Base-by-base conservation (phyloP, 1,140 invertebrate species). In the Dendrolimus kikuchii region DNA sequence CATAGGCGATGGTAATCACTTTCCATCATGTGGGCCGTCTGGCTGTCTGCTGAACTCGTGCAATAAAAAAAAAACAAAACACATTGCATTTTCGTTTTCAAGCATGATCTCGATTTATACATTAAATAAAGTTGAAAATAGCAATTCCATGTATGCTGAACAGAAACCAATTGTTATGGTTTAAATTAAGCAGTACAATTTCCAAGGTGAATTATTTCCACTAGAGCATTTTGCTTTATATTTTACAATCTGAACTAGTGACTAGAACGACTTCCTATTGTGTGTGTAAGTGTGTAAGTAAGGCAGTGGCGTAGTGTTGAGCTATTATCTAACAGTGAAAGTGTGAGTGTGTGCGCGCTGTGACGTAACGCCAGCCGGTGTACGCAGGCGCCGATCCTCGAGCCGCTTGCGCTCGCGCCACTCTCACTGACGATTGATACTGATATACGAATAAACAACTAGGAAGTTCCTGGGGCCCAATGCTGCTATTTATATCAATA, bases 271-370 rank as follows among this genome's bases (percentile, higher is more conserved):
- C 60, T 80, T 74, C 67, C 70, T 72, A 77, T 79, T 74, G 72
- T 74, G 59, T 62, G 56, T 77, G 69, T 81, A 76, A 79, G 71
- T 78, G 68, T 78, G 75, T 77, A 75, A 80, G 79, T 81, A 75
- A 81, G 75, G 75, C 76, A 79, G 71, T 74, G 57, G 70, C 68
- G 68, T 73, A 52, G 73, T 74, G 62, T 66, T 61, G 60, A 67
- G 55, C 57, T 73, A 80, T 83, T 81, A 84, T 81, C 74, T 83
- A 83, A 83, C 69, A 75, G 80, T 78, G 72, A 81, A 77, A 77
- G 74, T 81, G 73, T 72, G 77, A 66, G 73, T 81, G 81, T 80
- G 81, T 83, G 80, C 64, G 68, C 40, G 41, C 60, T 55, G 40
- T 81, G 78, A 81, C 75, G 77, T 75, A 83, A 81, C 54, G 46